Conservation (phyloP, 2,113 vertebrate species). For the Scalopus aquaticus region DNA sequence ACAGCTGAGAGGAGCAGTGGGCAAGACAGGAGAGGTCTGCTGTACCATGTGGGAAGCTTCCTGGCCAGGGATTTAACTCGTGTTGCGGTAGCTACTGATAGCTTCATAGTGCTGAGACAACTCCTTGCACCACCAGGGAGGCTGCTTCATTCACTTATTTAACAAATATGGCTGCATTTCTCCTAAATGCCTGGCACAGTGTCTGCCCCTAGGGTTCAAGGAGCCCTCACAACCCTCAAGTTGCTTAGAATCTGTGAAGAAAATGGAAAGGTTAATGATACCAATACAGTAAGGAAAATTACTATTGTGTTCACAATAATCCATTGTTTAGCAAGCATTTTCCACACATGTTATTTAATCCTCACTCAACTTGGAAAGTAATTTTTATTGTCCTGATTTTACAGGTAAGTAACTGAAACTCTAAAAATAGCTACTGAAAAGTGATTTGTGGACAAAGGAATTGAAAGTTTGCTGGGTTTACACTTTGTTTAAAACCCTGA, state of each 20-base stretch:
- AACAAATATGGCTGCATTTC: neutral
- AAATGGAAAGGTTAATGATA: neutral
- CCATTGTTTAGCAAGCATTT: neutral
- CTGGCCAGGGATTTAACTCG: no score
- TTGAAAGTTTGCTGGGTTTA: neutral
- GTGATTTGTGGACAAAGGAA: neutral
- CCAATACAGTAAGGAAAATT: neutral
- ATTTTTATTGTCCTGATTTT: constrained; percentile 44
- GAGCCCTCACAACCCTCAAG: neutral
- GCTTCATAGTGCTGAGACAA: no score
- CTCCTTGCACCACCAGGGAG: no score
- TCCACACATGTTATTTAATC: neutral
- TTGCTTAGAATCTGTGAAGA: neutral
- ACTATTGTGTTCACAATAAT: neutral
- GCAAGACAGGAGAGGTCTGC: no score
- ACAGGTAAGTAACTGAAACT: neutral
- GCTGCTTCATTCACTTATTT: neutral
- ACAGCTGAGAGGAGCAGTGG: no score
- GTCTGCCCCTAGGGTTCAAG: neutral
- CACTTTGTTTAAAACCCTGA: neutral
- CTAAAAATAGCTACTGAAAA: neutral
- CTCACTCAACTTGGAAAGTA: neutral
- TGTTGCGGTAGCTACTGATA: no score
- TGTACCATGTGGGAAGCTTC: no score
- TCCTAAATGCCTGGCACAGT: neutral